Base-by-base conservation (phyloP, 1,140 invertebrate genomes). In the Branchinecta lynchi region DNA sequence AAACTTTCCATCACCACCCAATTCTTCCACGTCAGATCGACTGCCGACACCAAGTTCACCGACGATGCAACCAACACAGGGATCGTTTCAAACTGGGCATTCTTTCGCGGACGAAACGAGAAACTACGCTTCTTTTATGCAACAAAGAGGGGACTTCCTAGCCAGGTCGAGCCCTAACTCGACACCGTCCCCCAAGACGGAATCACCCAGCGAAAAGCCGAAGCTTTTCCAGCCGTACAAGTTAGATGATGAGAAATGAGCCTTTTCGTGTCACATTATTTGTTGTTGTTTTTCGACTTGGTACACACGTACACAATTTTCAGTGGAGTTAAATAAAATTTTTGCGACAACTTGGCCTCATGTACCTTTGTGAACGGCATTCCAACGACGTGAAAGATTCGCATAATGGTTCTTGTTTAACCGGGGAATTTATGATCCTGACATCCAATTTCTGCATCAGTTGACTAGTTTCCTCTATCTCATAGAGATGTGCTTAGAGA, bases 211-310 rank as follows among this genome's bases (percentile, higher is more conserved):
- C 8, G 46, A 9, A 32, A 68, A 46, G 66, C 70, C 70, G 20
- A 67, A 66, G 44, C 45, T 70, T 44, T 70, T 70, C 66, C 70
- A 70, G 20, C 70, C 70, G 15, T 70, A 70, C 70, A 70, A 70
- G 21, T 66, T 70, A 17, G 70, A 67, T 60, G 51, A 6, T 15
- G 51, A 60, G 6, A 60, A 60, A 20, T 60, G 6, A 60, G 12
- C 2, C 6, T 60, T 60, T 60, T 60, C 12, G 12, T 60, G 51
- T 60, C 17, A 20, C 17, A 15, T 60, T 60, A 3, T 60, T 60
- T 20, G 17, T 12, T 60, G 51, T 60, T 60, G 51, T 60, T 15
- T 60, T 32, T 32, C 32, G 32, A 32, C 32, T 32, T 32, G 32
- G 32, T 32, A 32, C 32, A 3, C 32, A 32, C 32, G 32, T 32